Conservation (phyloP, 2,888 invertebrate species). For the Limnephilus rhombicus region DNA sequence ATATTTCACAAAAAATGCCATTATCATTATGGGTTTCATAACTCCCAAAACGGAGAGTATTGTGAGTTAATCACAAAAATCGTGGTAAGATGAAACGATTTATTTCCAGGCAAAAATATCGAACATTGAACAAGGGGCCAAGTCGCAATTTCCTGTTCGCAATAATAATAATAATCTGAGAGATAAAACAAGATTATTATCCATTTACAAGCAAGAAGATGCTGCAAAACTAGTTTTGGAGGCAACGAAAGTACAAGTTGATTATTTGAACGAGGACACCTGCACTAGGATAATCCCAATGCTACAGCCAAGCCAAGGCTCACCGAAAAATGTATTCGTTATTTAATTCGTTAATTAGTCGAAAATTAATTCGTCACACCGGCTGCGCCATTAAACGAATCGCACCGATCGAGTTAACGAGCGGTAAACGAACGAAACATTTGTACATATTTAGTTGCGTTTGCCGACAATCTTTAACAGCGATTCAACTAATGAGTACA, state of each 20-base stretch:
- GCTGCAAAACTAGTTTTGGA: constrained; percentile 18
- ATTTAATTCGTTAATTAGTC: background rate
- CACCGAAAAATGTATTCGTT: background rate
- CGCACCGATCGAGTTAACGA: background rate
- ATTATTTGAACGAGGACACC: constrained; percentile 9
- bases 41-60: background rate
- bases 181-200: background rate
- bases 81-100: background rate
- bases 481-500: constrained; percentile 1
- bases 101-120: background rate
- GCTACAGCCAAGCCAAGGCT: background rate
- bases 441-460: constrained; percentile 1
- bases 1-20: too few species aligned
- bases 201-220: background rate
- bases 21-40: background rate
- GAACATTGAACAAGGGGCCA: background rate
- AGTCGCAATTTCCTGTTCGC: background rate
- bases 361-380: background rate
- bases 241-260: constrained; percentile 41
- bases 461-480: background rate
- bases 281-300: background rate
- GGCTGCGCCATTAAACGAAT: background rate
- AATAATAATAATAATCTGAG: background rate
- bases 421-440: background rate
- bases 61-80: background rate